Percentiles rank a stretch among this genome's conserved stretches.
These are phyloP conservation scores for Temnothorax rugatulus DNA, from an alignment of 2,888 invertebrate genomes.

Conservation along the genomic window DNA sequence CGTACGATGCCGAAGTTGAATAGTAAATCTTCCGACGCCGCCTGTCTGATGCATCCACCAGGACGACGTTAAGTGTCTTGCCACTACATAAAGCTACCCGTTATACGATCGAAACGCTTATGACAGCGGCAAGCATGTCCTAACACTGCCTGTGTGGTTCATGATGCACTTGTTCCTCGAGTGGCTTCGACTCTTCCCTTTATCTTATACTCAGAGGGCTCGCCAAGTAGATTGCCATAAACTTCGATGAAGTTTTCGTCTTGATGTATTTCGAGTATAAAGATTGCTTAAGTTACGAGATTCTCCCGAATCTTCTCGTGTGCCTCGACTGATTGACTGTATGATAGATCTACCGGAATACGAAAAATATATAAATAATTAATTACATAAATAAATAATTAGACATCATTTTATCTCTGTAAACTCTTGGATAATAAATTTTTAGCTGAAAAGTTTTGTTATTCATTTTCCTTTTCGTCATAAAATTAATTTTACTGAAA, in stretches of 20 bases:
- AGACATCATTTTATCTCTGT: background rate
- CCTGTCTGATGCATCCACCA: conserved; percentile 32
- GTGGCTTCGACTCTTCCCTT: conserved; percentile 45
- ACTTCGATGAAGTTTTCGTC: conserved; percentile 70
- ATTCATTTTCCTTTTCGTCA: background rate
- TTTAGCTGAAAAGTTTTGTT: background rate
- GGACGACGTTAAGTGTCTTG: conserved; percentile 33
- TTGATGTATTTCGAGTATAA: conserved; percentile 67
- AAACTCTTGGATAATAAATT: background rate
- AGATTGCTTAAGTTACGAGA: conserved; percentile 66
- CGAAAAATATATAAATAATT: background rate
- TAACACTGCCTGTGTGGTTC: background rate
- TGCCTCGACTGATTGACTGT: conserved; percentile 6
- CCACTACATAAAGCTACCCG: conserved; percentile 34
- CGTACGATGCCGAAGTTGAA: conserved; percentile 37
- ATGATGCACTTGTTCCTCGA: conserved; percentile 59
- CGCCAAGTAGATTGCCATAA: conserved; percentile 61
- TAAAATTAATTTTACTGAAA: background rate
- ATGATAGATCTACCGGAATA: background rate
- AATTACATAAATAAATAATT: background rate
- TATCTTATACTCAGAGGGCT: conserved; percentile 53
- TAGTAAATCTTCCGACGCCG: conserved; percentile 40
- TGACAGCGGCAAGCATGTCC: conserved; percentile 26
- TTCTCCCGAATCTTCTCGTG: conserved; percentile 39
- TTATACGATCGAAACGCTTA: conserved; percentile 20